Evolutionary conservation across 2,113 vertebrate species (phyloP).

Genomic region (Neodontobutis hainanensis): DNA sequence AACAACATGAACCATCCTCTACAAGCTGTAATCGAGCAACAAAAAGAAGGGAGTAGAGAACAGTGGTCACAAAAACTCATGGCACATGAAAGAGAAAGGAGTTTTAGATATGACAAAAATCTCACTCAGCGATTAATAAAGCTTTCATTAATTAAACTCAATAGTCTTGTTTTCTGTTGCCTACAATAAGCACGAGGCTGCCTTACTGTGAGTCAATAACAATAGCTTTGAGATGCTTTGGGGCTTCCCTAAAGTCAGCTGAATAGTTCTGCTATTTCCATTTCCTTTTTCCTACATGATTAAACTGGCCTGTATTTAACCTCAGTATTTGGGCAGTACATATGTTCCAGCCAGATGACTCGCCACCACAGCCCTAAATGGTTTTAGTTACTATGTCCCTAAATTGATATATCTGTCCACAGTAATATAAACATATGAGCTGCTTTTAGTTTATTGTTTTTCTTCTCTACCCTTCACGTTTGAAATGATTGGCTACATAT

Average conservation of each 20-base stretch:
- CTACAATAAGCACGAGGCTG: not conserved
- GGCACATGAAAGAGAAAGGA: too few relatives aligned
- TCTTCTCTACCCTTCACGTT: not conserved
- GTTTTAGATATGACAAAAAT: too few relatives aligned
- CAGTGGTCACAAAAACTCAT: too few relatives aligned
- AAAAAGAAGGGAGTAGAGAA: not conserved
- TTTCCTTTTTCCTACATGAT: slow-evolving; percentile 11
- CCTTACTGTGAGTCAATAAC: slow-evolving; percentile 2
- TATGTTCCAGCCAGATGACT: not conserved
- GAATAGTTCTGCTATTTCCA: slow-evolving; percentile 5
- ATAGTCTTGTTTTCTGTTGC: not conserved
- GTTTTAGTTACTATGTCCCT: not conserved
- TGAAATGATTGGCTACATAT: not conserved
- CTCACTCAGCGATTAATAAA: too few relatives aligned
- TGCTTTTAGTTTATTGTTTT: not conserved
- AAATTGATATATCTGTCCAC: not conserved
- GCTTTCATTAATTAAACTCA: too few relatives aligned
- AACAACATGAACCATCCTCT: too few relatives aligned
- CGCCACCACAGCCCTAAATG: not conserved
- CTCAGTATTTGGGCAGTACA: not conserved
- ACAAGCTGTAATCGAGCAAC: not conserved
- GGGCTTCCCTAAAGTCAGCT: slow-evolving; percentile 3
- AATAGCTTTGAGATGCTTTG: not conserved
- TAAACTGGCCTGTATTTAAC: not conserved
- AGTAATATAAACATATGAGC: not conserved